Base-by-base conservation (phyloP, 2,113 vertebrate species). In the Caretta caretta region DNA sequence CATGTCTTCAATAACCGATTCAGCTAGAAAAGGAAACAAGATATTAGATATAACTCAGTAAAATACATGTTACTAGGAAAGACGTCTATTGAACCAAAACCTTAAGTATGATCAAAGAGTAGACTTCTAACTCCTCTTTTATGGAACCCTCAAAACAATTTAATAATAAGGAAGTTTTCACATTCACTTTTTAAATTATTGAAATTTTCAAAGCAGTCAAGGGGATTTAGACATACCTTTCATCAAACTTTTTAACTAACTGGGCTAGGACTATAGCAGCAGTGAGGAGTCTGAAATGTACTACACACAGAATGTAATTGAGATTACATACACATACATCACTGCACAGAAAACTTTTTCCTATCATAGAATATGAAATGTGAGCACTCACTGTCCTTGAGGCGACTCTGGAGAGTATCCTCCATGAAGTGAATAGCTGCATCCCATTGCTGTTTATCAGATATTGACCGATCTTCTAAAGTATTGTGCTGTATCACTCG, bases 341-440 rank as follows among this genome's bases (percentile, higher is more conserved):
- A 27, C 42, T 78, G 24, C 42, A 48, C 6, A 78, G 24, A 38
- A 29, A 78, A 6, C 25, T 13, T 48, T 78, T 25, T 8, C 78
- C n/a, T 38, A 38, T 19, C 65, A 72, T 2, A n/a, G 35, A 72
- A 38, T 10, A 72, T 20, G 19, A 59, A 10, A 12, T 12, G 11
- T 5, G 27, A 29, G 16, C 24, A 98, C 99, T 82, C 98, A 99
- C 99, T 99, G 96, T 99, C 99, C 97, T 98, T 99, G 95, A 99
- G 99, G 48, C 99, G 99, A 46, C 99, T 98, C 79, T 99, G 98
- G 86, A 99, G 98, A 0, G 99, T 99, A 95, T 99, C 99, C 93
- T 99, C 99, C 99, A 99, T 99, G 83, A 99, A 99, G 96, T 99
- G 99, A 96, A 99, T 99, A n/a, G 99, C 99, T 84, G 99, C 99